These are phyloP conservation scores for Ischnura elegans DNA, from an alignment of 2,888 invertebrate genomes.

Conservation along the genomic window DNA sequence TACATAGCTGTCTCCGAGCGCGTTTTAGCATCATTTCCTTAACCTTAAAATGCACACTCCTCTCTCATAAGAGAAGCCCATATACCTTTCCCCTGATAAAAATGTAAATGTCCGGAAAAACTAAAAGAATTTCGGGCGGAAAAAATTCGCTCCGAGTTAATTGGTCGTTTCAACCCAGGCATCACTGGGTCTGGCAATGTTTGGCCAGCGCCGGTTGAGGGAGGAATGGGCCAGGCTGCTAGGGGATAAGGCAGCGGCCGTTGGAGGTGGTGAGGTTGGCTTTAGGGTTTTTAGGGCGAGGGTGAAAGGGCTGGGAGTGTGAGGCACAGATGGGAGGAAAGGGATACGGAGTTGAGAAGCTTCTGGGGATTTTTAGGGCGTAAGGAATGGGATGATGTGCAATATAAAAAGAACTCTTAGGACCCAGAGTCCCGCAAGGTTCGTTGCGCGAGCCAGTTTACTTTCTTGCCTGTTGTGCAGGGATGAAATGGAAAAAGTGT, in stretches of 20 bases:
- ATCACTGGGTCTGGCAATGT: neutral
- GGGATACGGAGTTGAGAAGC: neutral
- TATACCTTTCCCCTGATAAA: neutral
- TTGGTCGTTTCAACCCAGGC: neutral
- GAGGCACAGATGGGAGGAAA: neutral
- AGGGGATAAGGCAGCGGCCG: neutral
- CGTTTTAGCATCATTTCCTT: neutral
- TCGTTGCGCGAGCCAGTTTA: neutral
- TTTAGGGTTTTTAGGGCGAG: neutral
- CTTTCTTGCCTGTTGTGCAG: neutral
- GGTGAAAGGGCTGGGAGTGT: neutral
- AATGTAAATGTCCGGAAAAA: constrained; percentile 13
- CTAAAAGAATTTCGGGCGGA: neutral
- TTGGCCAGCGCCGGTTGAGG: neutral
- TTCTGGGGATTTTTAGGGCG: neutral
- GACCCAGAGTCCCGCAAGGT: neutral
- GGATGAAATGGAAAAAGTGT: neutral
- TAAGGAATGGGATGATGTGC: neutral
- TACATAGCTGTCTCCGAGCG: neutral
- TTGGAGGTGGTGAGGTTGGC: neutral
- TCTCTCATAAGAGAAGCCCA: neutral
- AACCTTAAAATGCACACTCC: neutral
- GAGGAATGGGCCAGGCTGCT: neutral
- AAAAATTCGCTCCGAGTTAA: constrained; percentile 15
- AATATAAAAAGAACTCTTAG: neutral